These are phyloP conservation scores for Cantharis rustica DNA, from an alignment of 2,888 invertebrate species.

Conservation along the genomic window DNA sequence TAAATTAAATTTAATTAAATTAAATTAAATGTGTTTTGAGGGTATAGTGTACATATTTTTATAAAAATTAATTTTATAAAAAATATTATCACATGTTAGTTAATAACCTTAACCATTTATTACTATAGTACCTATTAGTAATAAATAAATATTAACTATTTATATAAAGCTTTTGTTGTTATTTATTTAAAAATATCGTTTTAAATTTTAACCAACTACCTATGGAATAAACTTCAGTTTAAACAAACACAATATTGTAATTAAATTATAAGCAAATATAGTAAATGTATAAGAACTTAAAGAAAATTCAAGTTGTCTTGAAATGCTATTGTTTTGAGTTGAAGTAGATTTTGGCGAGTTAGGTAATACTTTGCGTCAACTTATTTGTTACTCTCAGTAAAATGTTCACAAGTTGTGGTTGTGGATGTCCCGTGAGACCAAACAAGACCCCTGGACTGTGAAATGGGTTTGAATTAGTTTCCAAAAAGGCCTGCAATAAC, in stretches of 20 bases:
- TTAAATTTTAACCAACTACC: not conserved
- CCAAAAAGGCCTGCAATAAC: conserved; percentile 29
- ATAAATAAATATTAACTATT: no score
- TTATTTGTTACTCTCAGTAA: conserved; percentile 19
- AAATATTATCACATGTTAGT: no score
- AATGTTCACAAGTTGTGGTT: conserved; percentile 16
- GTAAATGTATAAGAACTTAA: not conserved
- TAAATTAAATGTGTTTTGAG: no score
- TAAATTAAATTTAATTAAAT: no score
- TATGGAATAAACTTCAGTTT: not conserved
- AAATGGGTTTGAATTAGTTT: conserved; percentile 46
- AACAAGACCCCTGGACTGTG: conserved; percentile 40
- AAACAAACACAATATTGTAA: not conserved
- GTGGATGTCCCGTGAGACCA: conserved; percentile 34
- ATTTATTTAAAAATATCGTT: not conserved
- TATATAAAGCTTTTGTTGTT: no score
- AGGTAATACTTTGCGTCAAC: conserved; percentile 9
- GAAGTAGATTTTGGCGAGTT: conserved; percentile 4
- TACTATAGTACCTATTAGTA: no score
- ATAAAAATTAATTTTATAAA: no score
- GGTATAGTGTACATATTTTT: no score
- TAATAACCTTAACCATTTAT: no score
- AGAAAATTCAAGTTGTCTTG: not conserved
- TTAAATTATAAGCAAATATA: not conserved
- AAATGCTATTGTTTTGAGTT: not conserved